Percentiles rank a stretch among this genome's conserved stretches.
phyloP scores from a whole-genome alignment of 2,888 invertebrate genomes.

The Leptodirus hochenwartii region DNA sequence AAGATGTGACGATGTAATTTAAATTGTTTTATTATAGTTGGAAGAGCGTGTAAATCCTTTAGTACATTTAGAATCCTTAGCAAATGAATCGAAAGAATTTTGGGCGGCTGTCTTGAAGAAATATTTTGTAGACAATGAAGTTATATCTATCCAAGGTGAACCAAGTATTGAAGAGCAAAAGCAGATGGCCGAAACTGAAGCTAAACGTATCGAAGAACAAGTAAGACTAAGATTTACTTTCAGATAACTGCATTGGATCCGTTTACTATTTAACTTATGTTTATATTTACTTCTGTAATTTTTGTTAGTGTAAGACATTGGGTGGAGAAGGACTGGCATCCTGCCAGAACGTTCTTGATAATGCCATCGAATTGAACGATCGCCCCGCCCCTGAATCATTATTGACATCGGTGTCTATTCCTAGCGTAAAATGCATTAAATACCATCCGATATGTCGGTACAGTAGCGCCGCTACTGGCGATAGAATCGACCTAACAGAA shows the following conservation, averaged over 20 bases:
- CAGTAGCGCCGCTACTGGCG: slow-evolving; percentile 23
- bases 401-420: slow-evolving; percentile 56
- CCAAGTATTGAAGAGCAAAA: slow-evolving; percentile 46
- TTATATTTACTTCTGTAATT: too few species aligned
- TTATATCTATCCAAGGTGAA: slow-evolving; percentile 41
- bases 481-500: slow-evolving; percentile 35
- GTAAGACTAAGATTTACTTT: too few species aligned
- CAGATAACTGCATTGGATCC: too few species aligned
- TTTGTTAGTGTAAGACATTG: too few species aligned
- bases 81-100: slow-evolving; percentile 40
- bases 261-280: too few species aligned
- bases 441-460: slow-evolving; percentile 38
- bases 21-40: slow-evolving; percentile 30
- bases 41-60: slow-evolving; percentile 50
- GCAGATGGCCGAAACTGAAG: slow-evolving; percentile 54
- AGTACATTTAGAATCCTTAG: slow-evolving; percentile 37
- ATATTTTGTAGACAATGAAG: slow-evolving; percentile 45
- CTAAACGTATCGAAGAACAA: slow-evolving; percentile 48
- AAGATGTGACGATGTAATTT: slow-evolving; percentile 2
- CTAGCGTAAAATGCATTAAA: slow-evolving; percentile 50
- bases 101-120: slow-evolving; percentile 53
- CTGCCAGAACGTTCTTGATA: slow-evolving; percentile 39
- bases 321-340: slow-evolving; percentile 49
- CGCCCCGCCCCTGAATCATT: slow-evolving; percentile 51
- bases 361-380: slow-evolving; percentile 63